Conservation (phyloP, 2,888 invertebrate species). For the Lasioglossum marginatum region DNA sequence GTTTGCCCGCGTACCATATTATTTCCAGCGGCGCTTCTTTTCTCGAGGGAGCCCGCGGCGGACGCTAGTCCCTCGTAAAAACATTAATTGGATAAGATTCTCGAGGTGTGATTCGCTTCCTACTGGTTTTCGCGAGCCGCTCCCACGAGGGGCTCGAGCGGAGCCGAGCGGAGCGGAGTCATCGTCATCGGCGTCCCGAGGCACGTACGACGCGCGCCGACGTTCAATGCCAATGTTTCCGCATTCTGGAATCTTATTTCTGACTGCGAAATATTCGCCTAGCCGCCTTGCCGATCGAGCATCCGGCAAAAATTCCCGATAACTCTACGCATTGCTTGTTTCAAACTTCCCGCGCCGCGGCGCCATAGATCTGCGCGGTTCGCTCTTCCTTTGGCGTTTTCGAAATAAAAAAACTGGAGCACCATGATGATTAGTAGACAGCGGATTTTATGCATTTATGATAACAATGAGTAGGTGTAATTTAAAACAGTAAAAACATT, state of each 20-base stretch:
- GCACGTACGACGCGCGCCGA: conserved; percentile 63
- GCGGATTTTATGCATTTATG: neutral
- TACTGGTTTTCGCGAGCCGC: conserved; percentile 56
- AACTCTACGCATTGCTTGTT: neutral
- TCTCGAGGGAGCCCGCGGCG: too few species aligned
- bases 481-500: too few species aligned
- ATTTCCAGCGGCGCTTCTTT: conserved; percentile 37
- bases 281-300: conserved; percentile 36
- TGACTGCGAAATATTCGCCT: conserved; percentile 58
- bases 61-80: conserved; percentile 48
- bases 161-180: conserved; percentile 13
- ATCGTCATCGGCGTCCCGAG: conserved; percentile 61
- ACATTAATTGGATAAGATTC: conserved; percentile 71
- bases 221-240: conserved; percentile 73
- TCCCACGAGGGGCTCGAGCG: conserved; percentile 55
- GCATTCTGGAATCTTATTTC: conserved; percentile 76
- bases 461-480: too few species aligned
- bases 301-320: conserved; percentile 38
- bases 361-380: neutral
- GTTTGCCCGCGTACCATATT: conserved; percentile 21
- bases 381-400: neutral
- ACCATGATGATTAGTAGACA: neutral
- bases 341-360: neutral
- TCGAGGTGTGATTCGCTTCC: conserved; percentile 65
- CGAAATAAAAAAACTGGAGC: neutral